phyloP scores from a whole-genome alignment of 2,888 invertebrate genomes.

The Drosophila siamana region DNA sequence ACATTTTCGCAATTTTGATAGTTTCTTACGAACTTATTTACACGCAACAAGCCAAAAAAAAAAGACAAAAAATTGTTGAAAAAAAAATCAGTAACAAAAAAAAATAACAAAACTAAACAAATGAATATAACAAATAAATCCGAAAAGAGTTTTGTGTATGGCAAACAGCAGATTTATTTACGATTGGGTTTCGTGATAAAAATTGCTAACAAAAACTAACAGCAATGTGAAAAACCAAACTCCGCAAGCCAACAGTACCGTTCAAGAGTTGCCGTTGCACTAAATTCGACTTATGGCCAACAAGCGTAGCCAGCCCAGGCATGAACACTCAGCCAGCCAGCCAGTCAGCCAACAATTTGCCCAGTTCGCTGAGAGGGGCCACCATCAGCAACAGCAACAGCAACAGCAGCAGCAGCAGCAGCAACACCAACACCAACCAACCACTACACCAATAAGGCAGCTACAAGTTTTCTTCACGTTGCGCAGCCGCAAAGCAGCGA shows the following conservation, averaged over 20 bases:
- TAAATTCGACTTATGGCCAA: conserved; percentile 81
- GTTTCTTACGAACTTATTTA: conserved; percentile 12
- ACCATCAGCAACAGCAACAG: neutral
- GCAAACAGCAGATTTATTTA: conserved; percentile 13
- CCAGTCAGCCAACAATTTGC: conserved; percentile 3
- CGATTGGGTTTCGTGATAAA: conserved; percentile 1
- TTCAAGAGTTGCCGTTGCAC: conserved; percentile 85
- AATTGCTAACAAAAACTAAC: conserved; percentile 23
- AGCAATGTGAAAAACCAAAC: conserved; percentile 31
- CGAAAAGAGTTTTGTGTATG: neutral
- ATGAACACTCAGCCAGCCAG: conserved; percentile 34
- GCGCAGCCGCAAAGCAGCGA: conserved; percentile 64
- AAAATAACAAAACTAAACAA: conserved; percentile 29
- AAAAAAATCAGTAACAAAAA: conserved; percentile 2
- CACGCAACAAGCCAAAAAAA: conserved; percentile 52
- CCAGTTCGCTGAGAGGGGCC: conserved; percentile 27
- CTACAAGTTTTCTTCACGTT: conserved; percentile 49
- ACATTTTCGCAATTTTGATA: conserved; percentile 35
- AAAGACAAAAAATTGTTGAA: no score
- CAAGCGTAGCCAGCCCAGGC: conserved; percentile 60
- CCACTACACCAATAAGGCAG: conserved; percentile 39
- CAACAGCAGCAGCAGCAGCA: neutral
- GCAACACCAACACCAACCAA: no score
- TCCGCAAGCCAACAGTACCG: conserved; percentile 84
- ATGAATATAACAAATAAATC: neutral